Evolutionary conservation across 2,888 invertebrate species (phyloP).

Genomic region (Coecobrya sp.): DNA sequence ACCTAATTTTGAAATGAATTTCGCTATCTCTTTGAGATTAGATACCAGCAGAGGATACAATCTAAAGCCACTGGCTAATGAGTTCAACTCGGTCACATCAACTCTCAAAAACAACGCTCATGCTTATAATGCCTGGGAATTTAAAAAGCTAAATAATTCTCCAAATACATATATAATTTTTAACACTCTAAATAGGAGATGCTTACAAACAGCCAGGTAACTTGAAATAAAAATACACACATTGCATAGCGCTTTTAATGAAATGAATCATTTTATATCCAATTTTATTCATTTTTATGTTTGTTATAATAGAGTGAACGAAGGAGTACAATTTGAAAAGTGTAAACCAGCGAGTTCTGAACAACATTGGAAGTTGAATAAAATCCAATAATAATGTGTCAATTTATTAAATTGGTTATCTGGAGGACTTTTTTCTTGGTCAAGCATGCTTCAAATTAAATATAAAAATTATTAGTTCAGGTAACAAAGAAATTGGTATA

Average conservation of each 20-base stretch:
- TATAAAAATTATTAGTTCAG: too few relatives aligned
- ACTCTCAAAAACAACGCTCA: conserved; percentile 74
- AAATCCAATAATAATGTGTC: conserved; percentile 16
- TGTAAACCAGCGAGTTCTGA: conserved; percentile 47
- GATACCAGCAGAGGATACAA: conserved; percentile 76
- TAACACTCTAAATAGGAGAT: conserved; percentile 55
- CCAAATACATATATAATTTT: conserved; percentile 46
- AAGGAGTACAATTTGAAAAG: conserved; percentile 45
- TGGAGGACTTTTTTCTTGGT: too few relatives aligned
- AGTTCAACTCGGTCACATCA: conserved; percentile 82
- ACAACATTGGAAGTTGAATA: conserved; percentile 78
- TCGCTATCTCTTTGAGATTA: too few relatives aligned
- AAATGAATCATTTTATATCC: not conserved
- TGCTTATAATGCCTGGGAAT: conserved; percentile 77
- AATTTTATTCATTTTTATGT: not conserved
- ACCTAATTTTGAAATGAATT: too few relatives aligned
- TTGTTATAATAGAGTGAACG: not conserved
- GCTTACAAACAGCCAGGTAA: conserved; percentile 61
- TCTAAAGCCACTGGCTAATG: conserved; percentile 77
- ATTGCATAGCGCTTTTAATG: too few relatives aligned
- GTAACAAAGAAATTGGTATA: too few relatives aligned
- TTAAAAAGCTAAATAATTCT: conserved; percentile 50
- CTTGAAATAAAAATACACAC: not conserved
- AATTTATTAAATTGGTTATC: too few relatives aligned
- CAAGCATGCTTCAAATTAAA: too few relatives aligned